Evolutionary conservation across 2,797 vertebrate species (phyloP).

Genomic region (Crenichthys baileyi): DNA sequence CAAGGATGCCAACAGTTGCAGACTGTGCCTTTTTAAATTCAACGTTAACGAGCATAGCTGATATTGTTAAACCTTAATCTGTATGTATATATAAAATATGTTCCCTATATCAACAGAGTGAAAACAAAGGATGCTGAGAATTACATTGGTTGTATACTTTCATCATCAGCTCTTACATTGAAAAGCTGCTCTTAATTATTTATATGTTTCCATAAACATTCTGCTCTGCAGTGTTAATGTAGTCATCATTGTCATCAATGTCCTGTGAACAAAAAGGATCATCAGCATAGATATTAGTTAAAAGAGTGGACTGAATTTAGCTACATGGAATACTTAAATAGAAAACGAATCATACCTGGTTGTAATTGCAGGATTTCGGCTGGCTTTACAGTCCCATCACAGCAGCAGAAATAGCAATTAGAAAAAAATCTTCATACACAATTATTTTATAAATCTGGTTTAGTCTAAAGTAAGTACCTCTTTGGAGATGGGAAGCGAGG

Average conservation of each 20-base stretch:
- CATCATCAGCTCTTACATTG: not conserved
- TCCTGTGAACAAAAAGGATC: conserved; percentile 38
- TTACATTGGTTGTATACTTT: not conserved
- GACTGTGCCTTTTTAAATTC: not conserved
- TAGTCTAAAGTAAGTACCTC: conserved; percentile 45
- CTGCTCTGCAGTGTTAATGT: conserved; percentile 52
- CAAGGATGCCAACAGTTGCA: not conserved
- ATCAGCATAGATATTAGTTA: not conserved
- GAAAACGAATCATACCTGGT: conserved; percentile 34
- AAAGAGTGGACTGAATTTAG: not conserved
- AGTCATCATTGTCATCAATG: conserved; percentile 44
- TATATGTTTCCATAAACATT: conserved; percentile 64
- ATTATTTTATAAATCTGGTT: not conserved
- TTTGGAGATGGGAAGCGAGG: conserved; percentile 65
- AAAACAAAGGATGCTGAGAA: not conserved
- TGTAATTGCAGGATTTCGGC: conserved; percentile 34
- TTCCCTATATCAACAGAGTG: not conserved
- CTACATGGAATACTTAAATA: not conserved
- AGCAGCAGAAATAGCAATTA: conserved; percentile 15
- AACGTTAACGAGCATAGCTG: not conserved
- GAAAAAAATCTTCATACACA: not conserved
- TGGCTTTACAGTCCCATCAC: conserved; percentile 37
- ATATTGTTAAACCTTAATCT: not conserved
- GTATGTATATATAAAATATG: not conserved
- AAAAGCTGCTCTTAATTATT: not conserved